A percentile compares a stretch with the other conserved stretches of the same genome.
phyloP scores from a whole-genome alignment of 2,888 invertebrate genomes.

The Lithophane ornitopus region DNA sequence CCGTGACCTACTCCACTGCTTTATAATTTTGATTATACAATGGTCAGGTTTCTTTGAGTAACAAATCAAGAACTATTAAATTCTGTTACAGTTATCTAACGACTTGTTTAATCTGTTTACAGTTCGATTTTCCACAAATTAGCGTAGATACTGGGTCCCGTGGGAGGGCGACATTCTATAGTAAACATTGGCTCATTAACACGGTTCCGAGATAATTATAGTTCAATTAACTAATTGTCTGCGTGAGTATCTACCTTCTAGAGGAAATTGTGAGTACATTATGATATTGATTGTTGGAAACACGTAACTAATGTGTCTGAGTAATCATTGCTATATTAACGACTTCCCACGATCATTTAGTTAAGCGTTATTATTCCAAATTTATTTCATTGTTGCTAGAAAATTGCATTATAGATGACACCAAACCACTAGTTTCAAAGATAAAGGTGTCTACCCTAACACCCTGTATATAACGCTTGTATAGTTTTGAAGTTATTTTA shows the following conservation, averaged over 20 bases:
- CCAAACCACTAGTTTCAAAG: no score
- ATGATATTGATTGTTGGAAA: constrained; percentile 22
- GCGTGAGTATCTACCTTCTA: not conserved
- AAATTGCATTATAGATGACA: no score
- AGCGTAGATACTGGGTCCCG: not conserved
- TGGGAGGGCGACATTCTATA: not conserved
- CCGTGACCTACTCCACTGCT: constrained; percentile 6
- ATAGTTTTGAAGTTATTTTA: no score
- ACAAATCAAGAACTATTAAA: not conserved
- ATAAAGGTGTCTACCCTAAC: no score
- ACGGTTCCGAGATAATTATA: constrained; percentile 28
- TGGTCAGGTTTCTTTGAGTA: not conserved
- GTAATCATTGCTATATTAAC: not conserved
- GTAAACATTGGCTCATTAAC: constrained; percentile 28
- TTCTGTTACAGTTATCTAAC: not conserved
- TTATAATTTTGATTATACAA: constrained; percentile 6
- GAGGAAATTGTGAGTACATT: constrained; percentile 19
- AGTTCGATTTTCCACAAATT: constrained; percentile 5
- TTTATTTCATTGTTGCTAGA: not conserved
- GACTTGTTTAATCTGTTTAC: not conserved
- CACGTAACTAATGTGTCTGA: constrained; percentile 2
- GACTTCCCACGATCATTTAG: constrained; percentile 5
- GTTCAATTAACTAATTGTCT: constrained; percentile 28
- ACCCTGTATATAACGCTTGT: no score
- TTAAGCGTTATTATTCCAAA: not conserved